Evolutionary conservation across 2,888 invertebrate genomes (phyloP).

Genomic region (Drosophila nr. medialis): DNA sequence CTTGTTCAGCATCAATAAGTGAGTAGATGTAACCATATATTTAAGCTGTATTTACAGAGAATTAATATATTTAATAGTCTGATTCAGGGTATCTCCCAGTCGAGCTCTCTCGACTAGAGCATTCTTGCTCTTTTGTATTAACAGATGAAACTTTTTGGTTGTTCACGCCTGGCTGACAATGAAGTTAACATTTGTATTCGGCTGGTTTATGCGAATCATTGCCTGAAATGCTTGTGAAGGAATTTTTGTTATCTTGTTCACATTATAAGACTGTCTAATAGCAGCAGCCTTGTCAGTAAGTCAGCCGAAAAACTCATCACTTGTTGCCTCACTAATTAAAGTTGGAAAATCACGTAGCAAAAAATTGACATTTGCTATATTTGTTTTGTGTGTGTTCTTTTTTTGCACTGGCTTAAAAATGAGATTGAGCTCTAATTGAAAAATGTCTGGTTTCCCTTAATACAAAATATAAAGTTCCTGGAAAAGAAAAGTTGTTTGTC

Average conservation of each 20-base stretch:
- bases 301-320: conserved; percentile 14
- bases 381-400: neutral
- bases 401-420: neutral
- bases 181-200: conserved; percentile 19
- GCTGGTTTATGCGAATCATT: conserved; percentile 9
- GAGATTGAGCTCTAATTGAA: conserved; percentile 12
- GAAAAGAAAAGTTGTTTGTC: neutral
- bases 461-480: neutral
- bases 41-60: neutral
- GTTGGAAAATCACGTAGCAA: conserved; percentile 22
- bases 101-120: neutral
- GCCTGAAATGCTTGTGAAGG: conserved; percentile 17
- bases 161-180: conserved; percentile 14
- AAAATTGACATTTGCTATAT: neutral
- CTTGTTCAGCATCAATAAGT: neutral
- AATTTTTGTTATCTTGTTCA: conserved; percentile 8
- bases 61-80: too few relatives aligned
- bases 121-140: conserved; percentile 11
- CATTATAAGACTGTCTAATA: neutral
- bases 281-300: conserved; percentile 1
- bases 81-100: neutral
- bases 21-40: neutral
- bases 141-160: conserved; percentile 13
- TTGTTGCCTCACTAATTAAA: conserved; percentile 44
- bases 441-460: neutral